These are phyloP conservation scores for Terrapene triunguis DNA, from an alignment of 2,113 vertebrate genomes.

Conservation along the genomic window DNA sequence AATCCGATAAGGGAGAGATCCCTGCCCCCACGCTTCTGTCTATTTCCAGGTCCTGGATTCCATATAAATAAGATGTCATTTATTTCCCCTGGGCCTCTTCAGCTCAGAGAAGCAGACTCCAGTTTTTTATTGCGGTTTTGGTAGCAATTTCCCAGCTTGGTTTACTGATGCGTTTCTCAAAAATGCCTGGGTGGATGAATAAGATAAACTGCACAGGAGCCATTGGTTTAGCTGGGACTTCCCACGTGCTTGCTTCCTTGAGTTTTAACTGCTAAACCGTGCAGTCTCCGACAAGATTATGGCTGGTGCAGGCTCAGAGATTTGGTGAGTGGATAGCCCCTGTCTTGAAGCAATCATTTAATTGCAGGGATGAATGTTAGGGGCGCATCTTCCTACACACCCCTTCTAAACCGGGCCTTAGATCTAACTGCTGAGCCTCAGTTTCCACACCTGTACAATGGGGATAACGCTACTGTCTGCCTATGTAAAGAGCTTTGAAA, in stretches of 20 bases:
- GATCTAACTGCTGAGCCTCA: background rate
- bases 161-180: background rate
- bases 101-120: background rate
- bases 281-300: background rate
- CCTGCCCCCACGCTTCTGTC: background rate
- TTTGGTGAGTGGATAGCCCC: background rate
- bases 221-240: background rate
- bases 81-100: background rate
- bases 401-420: background rate
- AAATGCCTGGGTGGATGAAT: background rate
- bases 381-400: background rate
- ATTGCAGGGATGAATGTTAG: background rate
- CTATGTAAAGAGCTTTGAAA: background rate
- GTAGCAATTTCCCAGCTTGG: background rate
- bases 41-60: background rate
- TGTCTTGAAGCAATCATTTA: background rate
- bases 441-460: background rate
- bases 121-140: background rate
- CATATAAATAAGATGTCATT: background rate
- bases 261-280: background rate
- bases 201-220: background rate
- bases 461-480: background rate
- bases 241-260: background rate
- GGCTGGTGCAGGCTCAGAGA: background rate
- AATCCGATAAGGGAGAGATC: background rate